phyloP scores from a whole-genome alignment of 1,140 invertebrate genomes.

The Chlorops oryzae region DNA sequence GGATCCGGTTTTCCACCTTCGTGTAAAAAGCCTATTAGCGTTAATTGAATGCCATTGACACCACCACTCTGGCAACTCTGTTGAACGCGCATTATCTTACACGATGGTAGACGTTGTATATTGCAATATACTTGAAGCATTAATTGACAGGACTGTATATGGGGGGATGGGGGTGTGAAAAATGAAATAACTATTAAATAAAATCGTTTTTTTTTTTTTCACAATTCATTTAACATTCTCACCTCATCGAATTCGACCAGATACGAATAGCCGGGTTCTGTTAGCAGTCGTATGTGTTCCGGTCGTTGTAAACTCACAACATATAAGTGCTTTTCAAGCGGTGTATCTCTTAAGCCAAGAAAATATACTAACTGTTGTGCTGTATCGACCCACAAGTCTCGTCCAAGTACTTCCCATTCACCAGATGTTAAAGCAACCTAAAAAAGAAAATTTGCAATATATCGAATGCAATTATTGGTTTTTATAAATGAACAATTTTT shows the following conservation, averaged over 20 bases:
- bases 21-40: constrained; percentile 62
- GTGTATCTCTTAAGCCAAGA: constrained; percentile 70
- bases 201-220: neutral
- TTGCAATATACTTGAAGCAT: constrained; percentile 87
- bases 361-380: constrained; percentile 71
- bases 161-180: too few relatives aligned
- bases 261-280: constrained; percentile 69
- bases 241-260: constrained; percentile 74
- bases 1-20: constrained; percentile 58
- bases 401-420: constrained; percentile 75
- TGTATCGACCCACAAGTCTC: constrained; percentile 72
- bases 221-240: constrained; percentile 20
- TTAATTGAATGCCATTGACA: constrained; percentile 60
- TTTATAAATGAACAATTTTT: neutral
- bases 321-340: constrained; percentile 78
- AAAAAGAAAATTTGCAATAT: constrained; percentile 50
- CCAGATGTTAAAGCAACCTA: constrained; percentile 70
- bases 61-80: constrained; percentile 49
- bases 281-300: constrained; percentile 63
- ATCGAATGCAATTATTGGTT: neutral
- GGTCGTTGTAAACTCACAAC: constrained; percentile 65
- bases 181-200: too few relatives aligned
- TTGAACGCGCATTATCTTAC: constrained; percentile 70
- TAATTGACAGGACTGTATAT: constrained; percentile 71
- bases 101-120: constrained; percentile 72